A percentile compares a stretch with the other conserved stretches of the same genome.
Conservation (phyloP, 2,797 vertebrate genomes). For the Gallinago solitaria region DNA sequence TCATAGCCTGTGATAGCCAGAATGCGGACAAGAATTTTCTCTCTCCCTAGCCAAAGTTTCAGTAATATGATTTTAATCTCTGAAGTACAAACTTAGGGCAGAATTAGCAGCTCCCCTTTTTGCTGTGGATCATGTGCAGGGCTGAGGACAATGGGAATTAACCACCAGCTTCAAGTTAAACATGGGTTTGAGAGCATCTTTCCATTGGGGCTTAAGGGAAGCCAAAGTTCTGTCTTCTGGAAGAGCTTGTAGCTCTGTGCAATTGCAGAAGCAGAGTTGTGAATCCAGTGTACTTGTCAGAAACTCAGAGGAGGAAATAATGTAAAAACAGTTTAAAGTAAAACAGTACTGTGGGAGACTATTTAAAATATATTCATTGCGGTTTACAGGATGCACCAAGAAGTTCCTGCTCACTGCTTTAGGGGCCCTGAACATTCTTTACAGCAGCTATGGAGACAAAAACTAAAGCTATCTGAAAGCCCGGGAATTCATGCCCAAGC, state of each 20-base stretch:
- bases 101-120: background rate
- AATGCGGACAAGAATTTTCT: background rate
- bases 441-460: background rate
- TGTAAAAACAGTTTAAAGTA: background rate
- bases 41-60: background rate
- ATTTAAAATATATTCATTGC: accelerated
- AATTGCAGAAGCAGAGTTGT: background rate
- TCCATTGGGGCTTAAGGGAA: background rate
- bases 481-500: background rate
- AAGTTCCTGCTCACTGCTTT: background rate
- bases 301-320: no score
- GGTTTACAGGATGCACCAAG: background rate
- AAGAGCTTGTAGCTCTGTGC: background rate
- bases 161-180: background rate
- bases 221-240: background rate
- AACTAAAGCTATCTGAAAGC: background rate
- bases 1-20: background rate
- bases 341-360: background rate
- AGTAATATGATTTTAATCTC: background rate
- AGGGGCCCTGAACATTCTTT: no score
- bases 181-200: background rate
- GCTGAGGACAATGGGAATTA: background rate
- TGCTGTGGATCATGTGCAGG: background rate
- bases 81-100: background rate
- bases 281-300: no score